Percentiles rank a stretch among this genome's conserved stretches.
phyloP scores from a whole-genome alignment of 2,797 vertebrate genomes.

The Cyclopterus lumpus region DNA sequence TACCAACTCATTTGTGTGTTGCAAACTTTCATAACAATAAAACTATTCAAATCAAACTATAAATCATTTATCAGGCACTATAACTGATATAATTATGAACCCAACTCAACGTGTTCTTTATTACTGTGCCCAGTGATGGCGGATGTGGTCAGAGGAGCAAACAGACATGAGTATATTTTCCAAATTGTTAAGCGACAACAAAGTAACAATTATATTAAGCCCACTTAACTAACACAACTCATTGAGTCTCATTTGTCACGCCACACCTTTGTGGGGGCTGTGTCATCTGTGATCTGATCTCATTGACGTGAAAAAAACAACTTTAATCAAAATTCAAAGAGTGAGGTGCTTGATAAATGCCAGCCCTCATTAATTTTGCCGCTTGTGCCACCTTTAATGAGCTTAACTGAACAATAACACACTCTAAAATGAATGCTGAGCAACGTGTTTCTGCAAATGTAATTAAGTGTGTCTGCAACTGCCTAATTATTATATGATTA shows the following conservation, averaged over 20 bases:
- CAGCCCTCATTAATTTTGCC: conserved; percentile 61
- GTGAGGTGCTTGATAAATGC: conserved; percentile 61
- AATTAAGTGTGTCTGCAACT: conserved; percentile 60
- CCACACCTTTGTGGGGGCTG: background rate
- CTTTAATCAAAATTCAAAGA: conserved; percentile 52
- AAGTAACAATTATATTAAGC: background rate
- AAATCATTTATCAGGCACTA: background rate
- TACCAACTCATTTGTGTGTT: background rate
- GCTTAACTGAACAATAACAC: conserved; percentile 47
- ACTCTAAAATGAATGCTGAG: conserved; percentile 44
- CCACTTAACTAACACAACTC: background rate
- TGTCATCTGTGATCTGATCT: conserved; percentile 5
- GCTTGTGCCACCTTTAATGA: conserved; percentile 56
- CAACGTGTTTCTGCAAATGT: conserved; percentile 50
- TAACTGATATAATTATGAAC: background rate
- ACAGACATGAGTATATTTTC: background rate
- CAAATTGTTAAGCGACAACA: background rate
- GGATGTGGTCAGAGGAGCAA: background rate
- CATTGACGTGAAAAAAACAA: conserved; percentile 1
- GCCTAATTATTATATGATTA: conserved; percentile 58
- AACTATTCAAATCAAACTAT: background rate
- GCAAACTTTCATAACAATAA: too few relatives aligned
- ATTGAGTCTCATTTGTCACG: background rate
- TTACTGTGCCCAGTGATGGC: background rate
- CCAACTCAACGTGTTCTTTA: background rate